Percentiles rank a stretch among this genome's conserved stretches.
These are phyloP conservation scores for Regulus satrapa DNA, from an alignment of 2,113 vertebrate genomes.

Conservation along the genomic window DNA sequence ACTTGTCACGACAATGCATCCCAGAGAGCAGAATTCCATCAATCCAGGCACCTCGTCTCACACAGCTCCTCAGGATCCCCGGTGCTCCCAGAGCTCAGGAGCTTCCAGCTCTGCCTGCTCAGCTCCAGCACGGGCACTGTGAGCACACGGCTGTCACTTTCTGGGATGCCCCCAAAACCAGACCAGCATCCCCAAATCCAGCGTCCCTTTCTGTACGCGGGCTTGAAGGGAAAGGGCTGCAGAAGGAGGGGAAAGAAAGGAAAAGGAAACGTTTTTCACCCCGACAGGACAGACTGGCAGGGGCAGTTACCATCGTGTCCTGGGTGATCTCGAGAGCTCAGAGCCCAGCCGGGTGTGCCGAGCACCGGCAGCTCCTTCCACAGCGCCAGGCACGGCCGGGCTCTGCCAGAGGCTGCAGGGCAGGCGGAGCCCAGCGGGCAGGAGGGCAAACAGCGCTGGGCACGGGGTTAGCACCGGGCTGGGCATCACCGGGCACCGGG, in stretches of 20 bases:
- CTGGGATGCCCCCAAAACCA: neutral
- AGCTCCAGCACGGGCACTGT: accelerated
- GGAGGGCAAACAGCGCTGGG: too few relatives aligned
- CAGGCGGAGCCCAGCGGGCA: too few relatives aligned
- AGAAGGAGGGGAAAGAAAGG: neutral
- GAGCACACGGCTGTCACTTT: neutral
- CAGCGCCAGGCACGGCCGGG: neutral
- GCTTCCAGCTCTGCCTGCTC: neutral
- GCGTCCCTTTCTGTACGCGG: accelerated
- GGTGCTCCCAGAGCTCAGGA: neutral
- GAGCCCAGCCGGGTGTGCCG: accelerated
- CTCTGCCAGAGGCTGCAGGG: neutral
- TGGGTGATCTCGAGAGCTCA: accelerated
- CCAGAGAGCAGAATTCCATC: accelerated
- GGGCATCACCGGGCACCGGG: too few relatives aligned
- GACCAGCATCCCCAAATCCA: neutral
- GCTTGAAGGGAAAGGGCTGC: neutral
- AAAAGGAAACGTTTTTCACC: neutral
- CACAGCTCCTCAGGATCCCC: too few relatives aligned
- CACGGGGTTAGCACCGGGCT: too few relatives aligned
- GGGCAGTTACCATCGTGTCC: neutral
- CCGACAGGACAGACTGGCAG: accelerated
- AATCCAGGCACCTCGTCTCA: neutral
- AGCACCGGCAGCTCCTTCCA: neutral
- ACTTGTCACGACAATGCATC: accelerated